Evolutionary conservation across 2,113 vertebrate genomes (phyloP), one percentile per base, ranked within the genome.

Genomic region (Malurus elegans): DNA sequence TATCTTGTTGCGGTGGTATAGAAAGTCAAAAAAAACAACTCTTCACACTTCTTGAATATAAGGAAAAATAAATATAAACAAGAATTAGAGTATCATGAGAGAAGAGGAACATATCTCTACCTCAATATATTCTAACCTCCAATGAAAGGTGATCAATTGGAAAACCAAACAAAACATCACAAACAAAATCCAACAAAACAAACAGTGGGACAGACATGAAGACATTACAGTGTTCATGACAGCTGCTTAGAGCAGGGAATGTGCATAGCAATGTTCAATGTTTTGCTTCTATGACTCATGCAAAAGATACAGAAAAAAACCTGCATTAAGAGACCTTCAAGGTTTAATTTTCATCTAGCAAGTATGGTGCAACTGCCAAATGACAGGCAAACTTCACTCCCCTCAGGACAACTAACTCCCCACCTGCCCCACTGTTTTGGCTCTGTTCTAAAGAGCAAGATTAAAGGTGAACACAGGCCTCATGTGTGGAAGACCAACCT

Each of bases 21-120:
- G 48, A 48, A 89, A 87, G 53, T 50, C n/a, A 85, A 81, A 91
- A 91, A 38, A 91, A 94, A 53, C 66, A 91, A 82, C 70, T 89
- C 66, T 50, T 91, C 36, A 62, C 84, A 69, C 20, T 85, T 92
- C 60, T 78, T 89, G 21, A 61, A 74, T 12, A 8, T 18, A 70
- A 69, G 38, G 47, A 60, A 79, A 86, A 95, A 75, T 31, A 87
- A 94, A 88, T 42, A 76, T 23, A 50, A 91, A 81, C 29, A 75
- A 85, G 34, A 65, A 65, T 42, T 61, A 82, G 66, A 67, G 32
- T 65, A 70, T 50, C 9, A 34, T 62, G 53, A 91, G 19, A 90
- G 47, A 78, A 73, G 51, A 81, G 5, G 2, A 79, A 72, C 16
- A 34, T 21, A 74, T 44, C 19, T 73, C 34, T 28, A 83, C 29